Base-by-base conservation (phyloP, 2,797 vertebrate genomes). In the Acipenser ruthenus region DNA sequence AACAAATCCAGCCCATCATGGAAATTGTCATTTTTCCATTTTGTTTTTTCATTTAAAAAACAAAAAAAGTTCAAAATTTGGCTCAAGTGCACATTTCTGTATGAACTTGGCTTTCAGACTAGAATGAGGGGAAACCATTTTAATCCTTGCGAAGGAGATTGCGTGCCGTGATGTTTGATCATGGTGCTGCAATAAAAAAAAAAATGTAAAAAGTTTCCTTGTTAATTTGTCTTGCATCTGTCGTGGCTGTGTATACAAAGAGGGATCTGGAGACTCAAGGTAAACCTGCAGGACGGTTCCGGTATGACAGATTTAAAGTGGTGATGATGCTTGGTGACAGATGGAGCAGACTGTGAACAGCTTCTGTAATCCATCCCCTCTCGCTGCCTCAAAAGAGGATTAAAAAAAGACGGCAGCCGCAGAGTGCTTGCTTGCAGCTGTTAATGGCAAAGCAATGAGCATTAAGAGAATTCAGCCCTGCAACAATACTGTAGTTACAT, bases 131-230 rank as follows among this genome's bases (percentile, higher is more conserved):
- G 37, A 37, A 37, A 37, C 3, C 37, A 37, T 37, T 37, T 78
- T 78, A 74, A 78, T 80, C 71, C 66, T 71, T 51, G 63, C 73
- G 75, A 78, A 63, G 69, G 70, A 77, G 75, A 68, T 61, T 47
- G 60, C 5, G 37, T 70, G 75, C 74, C 73, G 71, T 64, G 64
- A 63, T 70, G 70, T 75, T 75, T 77, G 76, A 76, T 76, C 73
- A 72, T 65, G 69, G 52, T 53, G 66, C 53, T 62, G 18, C 50
- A 10, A 61, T 64, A 37, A 37, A 61, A 72, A 61, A 73, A 71
- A 15, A 58, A 62, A 11, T 63, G 59, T 50, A 18, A 18, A 18
- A 18, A 18, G 18, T 18, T 18, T 18, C 18, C 18, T 18, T 18
- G 18, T 18, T 18, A 37, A 37, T 37, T 4, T 37, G 37, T 37